Conservation (phyloP, 2,113 vertebrate genomes). For the Mirza zaza region DNA sequence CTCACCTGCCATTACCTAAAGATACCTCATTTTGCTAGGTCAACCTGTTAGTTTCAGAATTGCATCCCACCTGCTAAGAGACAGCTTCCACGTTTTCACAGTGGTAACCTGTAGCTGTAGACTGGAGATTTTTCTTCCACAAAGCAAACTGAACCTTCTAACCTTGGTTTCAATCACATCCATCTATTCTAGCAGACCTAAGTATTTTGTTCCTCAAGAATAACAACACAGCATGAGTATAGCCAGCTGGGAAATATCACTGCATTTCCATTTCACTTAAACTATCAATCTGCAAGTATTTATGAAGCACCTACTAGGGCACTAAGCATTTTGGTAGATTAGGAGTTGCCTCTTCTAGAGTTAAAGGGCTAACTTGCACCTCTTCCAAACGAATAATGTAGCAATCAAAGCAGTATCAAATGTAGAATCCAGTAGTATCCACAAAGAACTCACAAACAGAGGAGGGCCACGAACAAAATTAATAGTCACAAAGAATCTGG, state of each 20-base stretch:
- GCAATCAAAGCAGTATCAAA: not conserved
- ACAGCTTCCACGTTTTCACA: not conserved
- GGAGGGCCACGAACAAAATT: not conserved
- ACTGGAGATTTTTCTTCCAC: not conserved
- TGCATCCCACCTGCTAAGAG: not conserved
- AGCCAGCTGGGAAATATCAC: not conserved
- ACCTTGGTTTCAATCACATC: not conserved
- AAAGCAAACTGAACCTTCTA: not conserved
- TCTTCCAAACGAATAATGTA: not conserved
- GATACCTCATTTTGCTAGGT: not conserved
- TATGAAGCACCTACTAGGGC: not conserved
- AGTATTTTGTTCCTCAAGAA: not conserved
- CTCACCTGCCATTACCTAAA: not conserved
- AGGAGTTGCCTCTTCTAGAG: not conserved
- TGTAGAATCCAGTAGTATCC: not conserved
- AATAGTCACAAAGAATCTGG: not conserved
- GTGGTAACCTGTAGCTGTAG: not conserved
- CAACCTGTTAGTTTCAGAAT: not conserved
- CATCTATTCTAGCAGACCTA: not conserved
- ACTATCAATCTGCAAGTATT: not conserved
- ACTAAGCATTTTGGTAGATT: not conserved
- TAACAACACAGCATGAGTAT: not conserved
- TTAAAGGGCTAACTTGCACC: not conserved
- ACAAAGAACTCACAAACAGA: not conserved
- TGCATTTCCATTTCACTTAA: not conserved